phyloP scores from a whole-genome alignment of 2,888 invertebrate species.

The Hirtodrosophila cameraria region DNA sequence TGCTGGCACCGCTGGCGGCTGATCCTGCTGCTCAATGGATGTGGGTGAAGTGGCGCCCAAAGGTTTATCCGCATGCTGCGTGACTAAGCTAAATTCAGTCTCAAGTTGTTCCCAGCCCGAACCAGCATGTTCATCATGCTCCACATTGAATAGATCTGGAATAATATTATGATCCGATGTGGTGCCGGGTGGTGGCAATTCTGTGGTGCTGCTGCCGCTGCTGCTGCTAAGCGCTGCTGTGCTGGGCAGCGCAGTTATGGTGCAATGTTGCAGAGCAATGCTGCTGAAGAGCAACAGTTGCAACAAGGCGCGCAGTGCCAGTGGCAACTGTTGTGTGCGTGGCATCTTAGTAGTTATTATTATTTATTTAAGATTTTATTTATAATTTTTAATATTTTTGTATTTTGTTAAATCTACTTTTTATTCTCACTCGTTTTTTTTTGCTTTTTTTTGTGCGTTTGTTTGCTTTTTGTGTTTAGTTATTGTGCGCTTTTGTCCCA shows the following conservation, averaged over 20 bases:
- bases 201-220: constrained; percentile 22
- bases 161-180: constrained; percentile 28
- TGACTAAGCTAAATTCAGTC: constrained; percentile 67
- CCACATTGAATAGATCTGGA: constrained; percentile 64
- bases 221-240: constrained; percentile 35
- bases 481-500: constrained; percentile 55
- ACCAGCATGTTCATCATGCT: constrained; percentile 26
- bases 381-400: constrained; percentile 1
- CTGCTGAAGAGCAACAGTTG: constrained; percentile 73
- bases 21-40: constrained; percentile 81
- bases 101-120: constrained; percentile 72
- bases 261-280: constrained; percentile 68
- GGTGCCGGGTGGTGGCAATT: constrained; percentile 12
- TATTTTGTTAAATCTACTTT: constrained; percentile 3
- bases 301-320: constrained; percentile 63
- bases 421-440: constrained; percentile 16
- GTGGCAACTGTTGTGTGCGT: constrained; percentile 57
- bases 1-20: constrained; percentile 75
- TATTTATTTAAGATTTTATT: constrained; percentile 18
- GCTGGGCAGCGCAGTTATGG: constrained; percentile 56
- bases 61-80: constrained; percentile 35
- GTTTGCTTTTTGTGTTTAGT: constrained; percentile 13
- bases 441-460: constrained; percentile 36
- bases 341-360: constrained; percentile 38
- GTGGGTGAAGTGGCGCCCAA: constrained; percentile 68